These are phyloP conservation scores for Cricetomys ansorgei DNA, from an alignment of 2,113 vertebrate species.

Conservation along the genomic window DNA sequence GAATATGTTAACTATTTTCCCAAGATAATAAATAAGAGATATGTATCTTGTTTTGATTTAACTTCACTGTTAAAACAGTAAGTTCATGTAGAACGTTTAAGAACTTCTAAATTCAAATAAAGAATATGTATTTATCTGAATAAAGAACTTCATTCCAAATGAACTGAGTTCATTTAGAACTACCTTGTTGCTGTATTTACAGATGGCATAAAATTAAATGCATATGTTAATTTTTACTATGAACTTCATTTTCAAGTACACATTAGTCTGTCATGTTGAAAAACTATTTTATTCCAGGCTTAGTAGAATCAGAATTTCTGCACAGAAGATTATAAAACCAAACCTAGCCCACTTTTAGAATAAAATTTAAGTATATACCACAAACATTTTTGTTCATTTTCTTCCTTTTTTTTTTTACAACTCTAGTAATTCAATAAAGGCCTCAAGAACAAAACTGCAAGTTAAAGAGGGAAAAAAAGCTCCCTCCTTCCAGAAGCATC, in stretches of 20 bases:
- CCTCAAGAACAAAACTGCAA: slow-evolving; percentile 44
- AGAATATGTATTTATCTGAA: no score
- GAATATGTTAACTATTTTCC: slow-evolving; percentile 59
- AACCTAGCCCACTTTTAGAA: slow-evolving; percentile 37
- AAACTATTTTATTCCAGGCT: slow-evolving; percentile 21
- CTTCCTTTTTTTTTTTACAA: slow-evolving; percentile 44
- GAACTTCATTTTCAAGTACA: slow-evolving; percentile 41
- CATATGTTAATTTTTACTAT: slow-evolving; percentile 34
- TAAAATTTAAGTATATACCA: slow-evolving; percentile 20
- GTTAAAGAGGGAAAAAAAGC: background rate
- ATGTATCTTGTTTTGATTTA: slow-evolving; percentile 45
- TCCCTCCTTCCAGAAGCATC: background rate
- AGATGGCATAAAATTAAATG: background rate
- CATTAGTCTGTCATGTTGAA: slow-evolving; percentile 12
- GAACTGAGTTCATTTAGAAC: slow-evolving; percentile 41
- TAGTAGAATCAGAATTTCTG: slow-evolving; percentile 36
- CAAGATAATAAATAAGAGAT: slow-evolving; percentile 55
- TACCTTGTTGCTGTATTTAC: background rate
- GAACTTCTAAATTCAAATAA: no score
- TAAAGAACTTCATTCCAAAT: no score
- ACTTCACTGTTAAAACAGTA: slow-evolving; percentile 39
- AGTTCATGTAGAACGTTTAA: no score
- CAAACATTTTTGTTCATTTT: background rate
- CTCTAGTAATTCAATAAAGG: slow-evolving; percentile 55
- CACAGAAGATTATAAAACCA: slow-evolving; percentile 43